phyloP scores from a whole-genome alignment of 2,797 vertebrate species.

The Sebastes baramenuke region DNA sequence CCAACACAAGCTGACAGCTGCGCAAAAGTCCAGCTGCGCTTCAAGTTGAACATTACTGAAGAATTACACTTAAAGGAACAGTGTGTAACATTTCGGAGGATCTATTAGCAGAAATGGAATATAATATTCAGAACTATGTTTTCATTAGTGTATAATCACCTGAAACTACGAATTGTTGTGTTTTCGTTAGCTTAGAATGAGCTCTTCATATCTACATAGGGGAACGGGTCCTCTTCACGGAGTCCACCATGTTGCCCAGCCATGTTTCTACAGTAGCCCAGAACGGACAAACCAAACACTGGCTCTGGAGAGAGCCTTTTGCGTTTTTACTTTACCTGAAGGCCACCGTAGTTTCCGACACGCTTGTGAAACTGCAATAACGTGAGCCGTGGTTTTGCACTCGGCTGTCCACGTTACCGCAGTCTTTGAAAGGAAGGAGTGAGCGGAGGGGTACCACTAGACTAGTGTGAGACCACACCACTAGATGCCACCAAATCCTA shows the following conservation, averaged over 20 bases:
- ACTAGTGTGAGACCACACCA: too few relatives aligned
- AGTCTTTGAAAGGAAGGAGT: fast-evolving
- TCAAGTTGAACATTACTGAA: neutral
- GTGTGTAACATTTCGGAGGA: neutral
- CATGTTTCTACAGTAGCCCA: too few relatives aligned
- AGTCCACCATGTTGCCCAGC: fast-evolving
- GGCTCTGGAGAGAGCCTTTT: too few relatives aligned
- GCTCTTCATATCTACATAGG: neutral
- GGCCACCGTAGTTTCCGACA: too few relatives aligned
- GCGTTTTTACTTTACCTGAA: too few relatives aligned
- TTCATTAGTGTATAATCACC: neutral
- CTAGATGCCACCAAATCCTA: too few relatives aligned
- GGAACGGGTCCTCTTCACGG: too few relatives aligned
- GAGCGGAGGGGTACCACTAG: too few relatives aligned
- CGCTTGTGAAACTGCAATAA: fast-evolving
- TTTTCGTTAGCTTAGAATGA: neutral
- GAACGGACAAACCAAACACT: too few relatives aligned
- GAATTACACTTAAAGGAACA: neutral
- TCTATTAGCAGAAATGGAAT: neutral
- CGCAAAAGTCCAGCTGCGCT: slow-evolving; percentile 17
- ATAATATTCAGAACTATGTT: neutral
- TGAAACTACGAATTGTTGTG: neutral
- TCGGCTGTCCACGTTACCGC: too few relatives aligned
- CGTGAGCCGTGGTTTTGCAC: too few relatives aligned
- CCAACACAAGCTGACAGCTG: slow-evolving; percentile 46